phyloP scores from a whole-genome alignment of 2,113 vertebrate genomes.

The Rana temporaria region DNA sequence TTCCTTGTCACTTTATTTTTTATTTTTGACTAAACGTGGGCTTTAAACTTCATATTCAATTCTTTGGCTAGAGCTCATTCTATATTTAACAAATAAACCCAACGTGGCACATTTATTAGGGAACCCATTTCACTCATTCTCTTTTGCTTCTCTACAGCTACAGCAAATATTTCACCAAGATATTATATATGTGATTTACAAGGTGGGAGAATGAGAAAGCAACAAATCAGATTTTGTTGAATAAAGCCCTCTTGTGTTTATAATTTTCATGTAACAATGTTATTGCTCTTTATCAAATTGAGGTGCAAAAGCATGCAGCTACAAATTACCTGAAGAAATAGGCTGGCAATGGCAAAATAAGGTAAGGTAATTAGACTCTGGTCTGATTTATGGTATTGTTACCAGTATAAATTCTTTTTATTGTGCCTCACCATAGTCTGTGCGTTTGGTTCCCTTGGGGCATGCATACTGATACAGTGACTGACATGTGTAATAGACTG shows the following conservation, averaged over 20 bases:
- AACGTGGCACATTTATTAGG: conserved; percentile 14
- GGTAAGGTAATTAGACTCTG: conserved; percentile 49
- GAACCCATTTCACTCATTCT: not conserved
- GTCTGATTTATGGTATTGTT: conserved; percentile 55
- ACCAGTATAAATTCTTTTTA: conserved; percentile 49
- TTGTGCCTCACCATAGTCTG: conserved; percentile 45
- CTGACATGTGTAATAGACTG: conserved; percentile 57
- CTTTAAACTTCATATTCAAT: too few relatives aligned
- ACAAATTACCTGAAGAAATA: conserved; percentile 48
- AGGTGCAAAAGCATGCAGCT: conserved; percentile 42
- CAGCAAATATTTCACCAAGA: not conserved
- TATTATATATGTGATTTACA: conserved; percentile 34
- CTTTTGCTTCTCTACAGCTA: conserved; percentile 9
- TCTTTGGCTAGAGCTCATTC: too few relatives aligned
- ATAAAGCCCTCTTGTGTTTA: conserved; percentile 36
- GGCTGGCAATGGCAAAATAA: conserved; percentile 38
- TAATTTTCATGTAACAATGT: conserved; percentile 25
- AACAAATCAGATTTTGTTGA: conserved; percentile 35
- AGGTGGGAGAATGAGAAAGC: conserved; percentile 27
- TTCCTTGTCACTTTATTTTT: too few relatives aligned
- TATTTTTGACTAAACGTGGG: too few relatives aligned
- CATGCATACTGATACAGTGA: conserved; percentile 45
- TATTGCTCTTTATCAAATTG: conserved; percentile 33
- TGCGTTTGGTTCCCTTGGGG: conserved; percentile 20
- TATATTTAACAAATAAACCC: not conserved